A percentile compares a stretch with the other conserved stretches of the same genome.
Evolutionary conservation across 1,140 invertebrate species (phyloP).

Genomic region (Zaprionus africanus): DNA sequence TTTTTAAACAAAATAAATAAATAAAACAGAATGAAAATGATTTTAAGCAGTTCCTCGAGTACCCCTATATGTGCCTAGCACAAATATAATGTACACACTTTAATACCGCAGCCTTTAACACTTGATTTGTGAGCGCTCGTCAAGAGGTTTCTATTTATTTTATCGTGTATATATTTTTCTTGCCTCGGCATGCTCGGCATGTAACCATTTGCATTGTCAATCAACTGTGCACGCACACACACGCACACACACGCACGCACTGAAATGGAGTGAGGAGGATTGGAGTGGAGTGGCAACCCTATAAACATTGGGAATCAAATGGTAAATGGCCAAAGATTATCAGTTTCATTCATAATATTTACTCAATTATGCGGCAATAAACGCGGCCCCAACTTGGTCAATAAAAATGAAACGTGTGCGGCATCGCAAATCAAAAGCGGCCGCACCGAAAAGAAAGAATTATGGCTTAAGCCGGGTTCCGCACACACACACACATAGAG

Average conservation of each 20-base stretch:
- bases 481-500: background rate
- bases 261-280: background rate
- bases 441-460: constrained; percentile 14
- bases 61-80: background rate
- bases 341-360: constrained; percentile 64
- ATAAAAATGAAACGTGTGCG: constrained; percentile 64
- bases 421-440: constrained; percentile 53
- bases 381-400: constrained; percentile 61
- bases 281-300: background rate
- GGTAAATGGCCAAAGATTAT: constrained; percentile 61
- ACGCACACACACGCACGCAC: background rate
- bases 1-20: no score
- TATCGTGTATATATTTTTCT: background rate
- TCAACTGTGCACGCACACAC: constrained; percentile 27
- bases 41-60: background rate
- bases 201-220: constrained; percentile 53
- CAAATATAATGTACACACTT: background rate
- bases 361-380: constrained; percentile 68
- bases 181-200: constrained; percentile 21
- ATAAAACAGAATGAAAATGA: background rate
- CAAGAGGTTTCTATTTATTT: constrained; percentile 3
- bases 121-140: background rate
- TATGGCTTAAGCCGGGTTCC: constrained; percentile 18
- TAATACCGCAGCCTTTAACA: background rate
- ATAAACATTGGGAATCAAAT: constrained; percentile 42